Base-by-base conservation (phyloP, 2,797 vertebrate genomes). In the Silurus lanzhouensis region DNA sequence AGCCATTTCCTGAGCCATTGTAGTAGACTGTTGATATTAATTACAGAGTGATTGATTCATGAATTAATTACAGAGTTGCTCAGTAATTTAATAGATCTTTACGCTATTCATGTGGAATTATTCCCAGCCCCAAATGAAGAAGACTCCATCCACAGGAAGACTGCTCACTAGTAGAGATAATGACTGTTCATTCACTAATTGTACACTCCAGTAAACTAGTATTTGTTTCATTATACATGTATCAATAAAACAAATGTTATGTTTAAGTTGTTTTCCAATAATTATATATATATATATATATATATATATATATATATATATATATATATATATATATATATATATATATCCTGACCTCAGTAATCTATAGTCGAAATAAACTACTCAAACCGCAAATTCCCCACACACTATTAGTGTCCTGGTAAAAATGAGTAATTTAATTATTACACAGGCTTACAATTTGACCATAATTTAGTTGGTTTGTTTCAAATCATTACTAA, bases 401-500 rank as follows among this genome's bases (percentile, higher is more conserved):
- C 57, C 48, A 78, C 71, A 63, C 46, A 87, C 60, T 71, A 86
- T 87, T 85, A 81, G 63, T 61, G 66, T 75, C 46, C 66, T 81
- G 82, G 83, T 86, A 85, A 77, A 87, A 86, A 87, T 72, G 79
- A 89, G 87, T 82, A 86, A 87, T 85, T 88, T 27, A 88, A 86
- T 90, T 85, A 88, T 87, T 85, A 86, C 77, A 81, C 77, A 81
- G 85, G 78, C 87, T 89, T 83, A 90, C 87, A 68, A 87, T 83
- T 88, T 86, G 70, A 88, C 88, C 78, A 87, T 89, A 88, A 87
- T 89, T 89, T 82, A 77, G 82, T 80, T 60, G 84, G 88, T 76
- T 88, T 88, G 86, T 88, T 90, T 90, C 84, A 88, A 87, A 88
- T 90, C 83, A 88, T 90, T 86, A 86, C 76, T 88, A 84, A 90